Evolutionary conservation across 2,797 vertebrate genomes (phyloP).

Genomic region (Tangara arthus): DNA sequence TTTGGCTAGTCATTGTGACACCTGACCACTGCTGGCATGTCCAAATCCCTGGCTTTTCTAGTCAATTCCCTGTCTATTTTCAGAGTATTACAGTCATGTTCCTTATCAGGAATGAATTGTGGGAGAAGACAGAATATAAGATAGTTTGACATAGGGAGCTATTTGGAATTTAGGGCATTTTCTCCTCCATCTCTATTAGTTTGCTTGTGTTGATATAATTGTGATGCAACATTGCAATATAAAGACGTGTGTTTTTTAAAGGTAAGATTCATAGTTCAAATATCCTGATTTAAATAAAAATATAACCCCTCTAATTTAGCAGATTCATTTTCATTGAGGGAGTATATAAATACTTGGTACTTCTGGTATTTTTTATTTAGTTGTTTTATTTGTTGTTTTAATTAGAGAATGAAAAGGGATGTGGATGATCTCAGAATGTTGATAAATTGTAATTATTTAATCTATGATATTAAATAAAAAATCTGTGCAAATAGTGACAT

Average conservation of each 20-base stretch:
- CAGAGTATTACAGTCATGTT: background rate
- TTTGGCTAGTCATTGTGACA: background rate
- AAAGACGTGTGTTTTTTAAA: background rate
- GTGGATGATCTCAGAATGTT: background rate
- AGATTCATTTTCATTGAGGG: background rate
- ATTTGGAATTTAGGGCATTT: background rate
- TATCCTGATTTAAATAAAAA: background rate
- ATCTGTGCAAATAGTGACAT: background rate
- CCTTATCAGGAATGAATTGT: background rate
- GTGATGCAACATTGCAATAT: background rate
- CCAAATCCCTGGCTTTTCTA: background rate
- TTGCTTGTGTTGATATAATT: background rate
- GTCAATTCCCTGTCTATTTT: background rate
- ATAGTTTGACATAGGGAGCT: background rate
- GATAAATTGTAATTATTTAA: background rate
- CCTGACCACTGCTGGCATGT: accelerated
- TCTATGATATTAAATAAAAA: background rate
- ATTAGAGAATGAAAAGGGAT: background rate
- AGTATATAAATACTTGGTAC: background rate
- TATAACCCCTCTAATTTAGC: background rate
- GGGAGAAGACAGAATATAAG: background rate
- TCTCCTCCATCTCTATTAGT: background rate
- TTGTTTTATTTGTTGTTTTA: background rate
- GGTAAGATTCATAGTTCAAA: background rate
- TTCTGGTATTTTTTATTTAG: background rate